Conservation (phyloP, 2,797 vertebrate genomes). For the Poliocrania exsul region DNA sequence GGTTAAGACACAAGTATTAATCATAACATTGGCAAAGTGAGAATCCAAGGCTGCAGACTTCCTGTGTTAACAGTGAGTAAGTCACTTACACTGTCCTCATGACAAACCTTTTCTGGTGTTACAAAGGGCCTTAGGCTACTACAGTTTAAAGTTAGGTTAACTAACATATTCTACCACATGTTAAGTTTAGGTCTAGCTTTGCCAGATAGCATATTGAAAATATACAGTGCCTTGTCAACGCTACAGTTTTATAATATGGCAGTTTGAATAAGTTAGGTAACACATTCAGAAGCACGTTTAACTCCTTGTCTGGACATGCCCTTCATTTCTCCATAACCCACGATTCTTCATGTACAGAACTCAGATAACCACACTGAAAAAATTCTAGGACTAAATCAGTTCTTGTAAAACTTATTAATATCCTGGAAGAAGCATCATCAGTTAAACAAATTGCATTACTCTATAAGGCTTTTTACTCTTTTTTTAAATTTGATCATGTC, state of each 20-base stretch:
- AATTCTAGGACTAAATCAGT: background rate
- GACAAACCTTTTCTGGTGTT: constrained; percentile 47
- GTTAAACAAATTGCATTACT: background rate
- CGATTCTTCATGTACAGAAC: constrained; percentile 14
- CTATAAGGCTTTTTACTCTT: background rate
- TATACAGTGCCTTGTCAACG: background rate
- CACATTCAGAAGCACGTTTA: background rate
- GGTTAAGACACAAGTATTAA: constrained; percentile 29
- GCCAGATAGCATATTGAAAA: constrained; percentile 38
- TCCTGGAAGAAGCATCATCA: background rate
- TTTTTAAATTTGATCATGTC: background rate
- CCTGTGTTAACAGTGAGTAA: constrained; percentile 34
- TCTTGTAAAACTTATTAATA: background rate
- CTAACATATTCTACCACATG: constrained; percentile 1
- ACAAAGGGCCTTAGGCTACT: constrained; percentile 39
- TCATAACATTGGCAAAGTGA: constrained; percentile 26
- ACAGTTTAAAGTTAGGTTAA: constrained; percentile 17
- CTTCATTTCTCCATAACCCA: background rate
- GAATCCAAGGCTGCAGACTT: constrained; percentile 23
- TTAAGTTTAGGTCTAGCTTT: constrained; percentile 18
- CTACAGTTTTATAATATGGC: constrained; percentile 18
- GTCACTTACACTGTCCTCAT: constrained; percentile 8
- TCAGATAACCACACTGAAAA: background rate
- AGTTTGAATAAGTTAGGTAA: constrained; percentile 57
- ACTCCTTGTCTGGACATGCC: constrained; percentile 40